Percentiles rank a stretch among this genome's conserved stretches.
Evolutionary conservation across 1,140 invertebrate species (phyloP).

Genomic region (Rhagoletis zephyria): DNA sequence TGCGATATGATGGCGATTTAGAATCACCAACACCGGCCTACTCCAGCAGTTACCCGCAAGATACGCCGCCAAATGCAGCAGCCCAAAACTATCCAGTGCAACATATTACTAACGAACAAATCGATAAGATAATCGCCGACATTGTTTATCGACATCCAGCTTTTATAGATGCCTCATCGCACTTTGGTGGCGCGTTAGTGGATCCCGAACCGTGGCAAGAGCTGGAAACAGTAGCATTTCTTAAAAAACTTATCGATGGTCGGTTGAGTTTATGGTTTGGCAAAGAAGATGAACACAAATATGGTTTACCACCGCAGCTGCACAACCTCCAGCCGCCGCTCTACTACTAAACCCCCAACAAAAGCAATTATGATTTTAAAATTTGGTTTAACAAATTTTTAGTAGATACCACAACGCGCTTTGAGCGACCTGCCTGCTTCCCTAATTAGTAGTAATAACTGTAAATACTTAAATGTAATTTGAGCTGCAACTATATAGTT

Average conservation of each 20-base stretch:
- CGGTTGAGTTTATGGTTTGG: constrained; percentile 58
- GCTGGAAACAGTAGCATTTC: constrained; percentile 64
- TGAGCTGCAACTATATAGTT: not conserved
- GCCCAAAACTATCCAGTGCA: constrained; percentile 61
- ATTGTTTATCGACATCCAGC: constrained; percentile 66
- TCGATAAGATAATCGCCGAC: constrained; percentile 66
- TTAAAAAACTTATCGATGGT: constrained; percentile 66
- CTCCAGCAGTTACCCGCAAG: not conserved
- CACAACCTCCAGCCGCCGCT: not conserved
- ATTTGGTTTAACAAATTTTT: constrained; percentile 44
- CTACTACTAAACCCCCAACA: not conserved
- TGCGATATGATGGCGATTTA: constrained; percentile 2
- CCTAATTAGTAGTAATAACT: not conserved
- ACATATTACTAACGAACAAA: constrained; percentile 62
- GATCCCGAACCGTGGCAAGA: constrained; percentile 65
- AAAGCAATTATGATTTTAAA: not conserved
- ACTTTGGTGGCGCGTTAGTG: constrained; percentile 61
- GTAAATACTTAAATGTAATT: not conserved
- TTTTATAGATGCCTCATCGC: constrained; percentile 58
- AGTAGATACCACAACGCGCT: too few relatives aligned
- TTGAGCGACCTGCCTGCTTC: too few relatives aligned
- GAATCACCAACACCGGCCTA: not conserved
- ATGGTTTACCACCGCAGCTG: not conserved
- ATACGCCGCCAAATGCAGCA: not conserved
- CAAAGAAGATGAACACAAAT: not conserved